phyloP scores from a whole-genome alignment of 2,113 vertebrate genomes.

The Meriones unguiculatus region DNA sequence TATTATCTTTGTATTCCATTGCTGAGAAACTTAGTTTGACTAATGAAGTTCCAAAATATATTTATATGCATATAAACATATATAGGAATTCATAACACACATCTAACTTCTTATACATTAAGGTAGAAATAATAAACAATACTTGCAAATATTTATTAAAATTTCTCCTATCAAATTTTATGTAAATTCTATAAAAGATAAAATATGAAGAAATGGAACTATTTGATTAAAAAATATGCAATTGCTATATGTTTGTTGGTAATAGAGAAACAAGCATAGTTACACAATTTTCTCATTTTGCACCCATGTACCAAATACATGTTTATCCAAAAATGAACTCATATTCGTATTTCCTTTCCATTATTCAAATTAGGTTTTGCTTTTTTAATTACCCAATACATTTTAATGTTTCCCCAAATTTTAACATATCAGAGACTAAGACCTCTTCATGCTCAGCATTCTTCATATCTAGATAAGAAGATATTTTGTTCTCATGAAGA shows the following conservation, averaged over 20 bases:
- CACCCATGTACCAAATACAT: not conserved
- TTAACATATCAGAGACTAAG: not conserved
- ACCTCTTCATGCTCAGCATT: not conserved
- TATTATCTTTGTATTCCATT: not conserved
- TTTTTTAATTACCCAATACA: not conserved
- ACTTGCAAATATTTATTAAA: not conserved
- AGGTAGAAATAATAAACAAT: not conserved
- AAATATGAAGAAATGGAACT: not conserved
- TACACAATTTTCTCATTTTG: not conserved
- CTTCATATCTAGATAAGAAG: not conserved
- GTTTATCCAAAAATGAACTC: not conserved
- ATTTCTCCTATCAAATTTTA: not conserved
- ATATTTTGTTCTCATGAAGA: not conserved
- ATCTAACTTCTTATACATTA: not conserved
- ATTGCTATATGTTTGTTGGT: not conserved
- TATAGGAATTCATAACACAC: not conserved
- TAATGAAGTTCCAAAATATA: not conserved
- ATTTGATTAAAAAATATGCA: not conserved
- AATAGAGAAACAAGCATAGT: not conserved
- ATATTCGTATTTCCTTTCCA: not conserved
- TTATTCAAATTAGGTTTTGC: not conserved
- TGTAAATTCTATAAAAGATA: not conserved
- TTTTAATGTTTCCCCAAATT: not conserved
- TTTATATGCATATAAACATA: not conserved
- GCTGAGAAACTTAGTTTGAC: not conserved